Conservation (phyloP, 2,888 invertebrate species). For the Diaprepes abbreviatus region DNA sequence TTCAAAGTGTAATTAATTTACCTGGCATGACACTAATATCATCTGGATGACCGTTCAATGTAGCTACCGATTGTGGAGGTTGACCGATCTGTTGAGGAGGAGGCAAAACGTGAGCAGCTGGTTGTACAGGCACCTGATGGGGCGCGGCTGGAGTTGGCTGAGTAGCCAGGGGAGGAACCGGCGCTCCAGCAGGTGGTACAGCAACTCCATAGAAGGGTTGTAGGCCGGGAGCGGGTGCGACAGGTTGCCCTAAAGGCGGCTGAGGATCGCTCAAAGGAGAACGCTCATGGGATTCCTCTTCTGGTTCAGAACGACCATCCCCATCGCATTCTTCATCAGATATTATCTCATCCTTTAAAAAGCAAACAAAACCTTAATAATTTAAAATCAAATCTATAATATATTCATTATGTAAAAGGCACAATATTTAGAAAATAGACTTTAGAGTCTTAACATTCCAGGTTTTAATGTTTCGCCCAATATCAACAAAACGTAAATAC, state of each 20-base stretch:
- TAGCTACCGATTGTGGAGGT: constrained; percentile 27
- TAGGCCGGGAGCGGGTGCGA: constrained; percentile 37
- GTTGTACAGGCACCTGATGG: constrained; percentile 29
- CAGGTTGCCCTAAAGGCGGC: constrained; percentile 36
- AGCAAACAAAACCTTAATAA: too few relatives aligned
- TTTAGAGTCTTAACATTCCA: too few relatives aligned
- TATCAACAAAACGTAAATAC: too few relatives aligned
- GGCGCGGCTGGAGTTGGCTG: constrained; percentile 32
- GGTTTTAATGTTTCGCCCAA: too few relatives aligned
- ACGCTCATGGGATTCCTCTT: constrained; percentile 71
- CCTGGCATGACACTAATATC: constrained; percentile 43
- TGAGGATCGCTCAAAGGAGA: constrained; percentile 35
- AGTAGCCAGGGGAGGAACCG: constrained; percentile 29
- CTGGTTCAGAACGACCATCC: constrained; percentile 75
- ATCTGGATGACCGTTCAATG: constrained; percentile 50
- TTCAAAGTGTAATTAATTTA: constrained; percentile 15
- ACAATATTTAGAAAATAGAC: too few relatives aligned
- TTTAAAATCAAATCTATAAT: too few relatives aligned
- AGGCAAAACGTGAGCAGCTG: constrained; percentile 58
- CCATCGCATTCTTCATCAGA: constrained; percentile 75
- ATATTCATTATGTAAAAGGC: too few relatives aligned
- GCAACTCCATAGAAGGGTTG: constrained; percentile 41
- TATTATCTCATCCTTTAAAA: constrained; percentile 71
- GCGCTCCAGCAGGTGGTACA: constrained; percentile 24
- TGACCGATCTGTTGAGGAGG: constrained; percentile 55